These are phyloP conservation scores for Aphelinus atriplicis DNA, from an alignment of 1,140 invertebrate species.

Conservation along the genomic window DNA sequence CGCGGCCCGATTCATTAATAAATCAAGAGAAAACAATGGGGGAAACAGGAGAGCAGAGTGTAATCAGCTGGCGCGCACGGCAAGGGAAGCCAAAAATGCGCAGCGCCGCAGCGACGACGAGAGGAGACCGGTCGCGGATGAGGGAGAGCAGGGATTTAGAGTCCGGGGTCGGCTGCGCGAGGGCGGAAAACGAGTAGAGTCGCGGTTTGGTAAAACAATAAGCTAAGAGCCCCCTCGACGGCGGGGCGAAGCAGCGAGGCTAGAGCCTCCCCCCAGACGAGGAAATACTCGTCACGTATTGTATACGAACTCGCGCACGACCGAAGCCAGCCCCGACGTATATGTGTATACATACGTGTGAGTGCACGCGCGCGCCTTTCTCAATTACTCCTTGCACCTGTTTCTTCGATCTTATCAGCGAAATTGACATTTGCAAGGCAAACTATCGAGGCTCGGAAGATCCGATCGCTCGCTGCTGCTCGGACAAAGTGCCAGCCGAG, in stretches of 20 bases:
- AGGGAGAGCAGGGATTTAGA: not conserved
- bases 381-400: not conserved
- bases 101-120: not conserved
- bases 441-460: too few species aligned
- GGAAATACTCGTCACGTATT: too few species aligned
- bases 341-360: not conserved
- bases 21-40: too few species aligned
- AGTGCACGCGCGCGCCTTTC: not conserved
- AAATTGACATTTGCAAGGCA: too few species aligned
- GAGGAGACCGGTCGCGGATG: not conserved
- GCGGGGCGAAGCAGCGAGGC: not conserved
- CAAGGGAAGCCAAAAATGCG: slow-evolving; percentile 12
- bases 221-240: slow-evolving; percentile 7
- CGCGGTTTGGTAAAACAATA: slow-evolving; percentile 30
- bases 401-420: not conserved
- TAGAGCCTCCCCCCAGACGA: too few species aligned
- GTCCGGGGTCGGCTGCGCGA: not conserved
- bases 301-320: not conserved
- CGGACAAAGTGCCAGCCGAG: too few species aligned
- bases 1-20: too few species aligned
- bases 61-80: too few species aligned
- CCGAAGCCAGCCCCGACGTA: not conserved
- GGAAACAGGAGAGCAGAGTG: too few species aligned
- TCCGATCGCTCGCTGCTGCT: too few species aligned
- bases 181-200: slow-evolving; percentile 5